Percentiles rank a stretch among this genome's conserved stretches.
Conservation (phyloP, 2,797 vertebrate species). For the Syngnathus acus region DNA sequence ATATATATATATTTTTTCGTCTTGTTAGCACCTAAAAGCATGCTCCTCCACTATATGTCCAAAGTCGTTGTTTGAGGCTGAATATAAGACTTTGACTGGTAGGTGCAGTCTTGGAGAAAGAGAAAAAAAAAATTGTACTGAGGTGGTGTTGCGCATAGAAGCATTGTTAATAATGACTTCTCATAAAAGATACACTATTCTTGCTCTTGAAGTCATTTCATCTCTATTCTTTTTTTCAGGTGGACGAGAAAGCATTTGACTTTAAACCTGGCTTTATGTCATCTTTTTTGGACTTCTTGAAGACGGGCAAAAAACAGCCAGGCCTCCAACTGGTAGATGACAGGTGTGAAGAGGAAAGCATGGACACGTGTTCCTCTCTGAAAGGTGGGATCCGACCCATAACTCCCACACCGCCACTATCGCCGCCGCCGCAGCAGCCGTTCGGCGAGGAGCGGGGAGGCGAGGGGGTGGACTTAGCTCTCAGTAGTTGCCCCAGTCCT, state of each 20-base stretch:
- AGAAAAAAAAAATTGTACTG: too few species aligned
- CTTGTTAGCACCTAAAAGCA: too few species aligned
- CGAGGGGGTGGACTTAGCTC: slow-evolving; percentile 68
- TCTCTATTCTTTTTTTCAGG: slow-evolving; percentile 42
- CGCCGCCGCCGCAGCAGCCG: slow-evolving; percentile 19
- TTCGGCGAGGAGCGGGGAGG: slow-evolving; percentile 53
- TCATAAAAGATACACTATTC: too few species aligned
- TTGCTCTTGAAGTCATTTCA: neutral
- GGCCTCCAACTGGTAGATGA: slow-evolving; percentile 34
- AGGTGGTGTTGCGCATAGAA: too few species aligned
- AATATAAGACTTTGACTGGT: too few species aligned
- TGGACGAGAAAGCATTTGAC: slow-evolving; percentile 81
- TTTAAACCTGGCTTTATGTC: slow-evolving; percentile 88
- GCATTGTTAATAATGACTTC: too few species aligned
- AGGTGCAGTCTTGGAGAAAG: too few species aligned
- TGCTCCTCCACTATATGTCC: too few species aligned
- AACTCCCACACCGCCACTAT: slow-evolving; percentile 53
- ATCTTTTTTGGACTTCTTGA: slow-evolving; percentile 87
- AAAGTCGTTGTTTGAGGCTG: too few species aligned
- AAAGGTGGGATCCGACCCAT: slow-evolving; percentile 62
- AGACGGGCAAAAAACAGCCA: slow-evolving; percentile 77
- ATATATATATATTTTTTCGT: too few species aligned
- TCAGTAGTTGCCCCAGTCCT: slow-evolving; percentile 77
- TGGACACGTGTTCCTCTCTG: slow-evolving; percentile 51
- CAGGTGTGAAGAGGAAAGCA: slow-evolving; percentile 24